These are phyloP conservation scores for Otis tarda DNA, from an alignment of 2,113 vertebrate genomes.

Conservation along the genomic window DNA sequence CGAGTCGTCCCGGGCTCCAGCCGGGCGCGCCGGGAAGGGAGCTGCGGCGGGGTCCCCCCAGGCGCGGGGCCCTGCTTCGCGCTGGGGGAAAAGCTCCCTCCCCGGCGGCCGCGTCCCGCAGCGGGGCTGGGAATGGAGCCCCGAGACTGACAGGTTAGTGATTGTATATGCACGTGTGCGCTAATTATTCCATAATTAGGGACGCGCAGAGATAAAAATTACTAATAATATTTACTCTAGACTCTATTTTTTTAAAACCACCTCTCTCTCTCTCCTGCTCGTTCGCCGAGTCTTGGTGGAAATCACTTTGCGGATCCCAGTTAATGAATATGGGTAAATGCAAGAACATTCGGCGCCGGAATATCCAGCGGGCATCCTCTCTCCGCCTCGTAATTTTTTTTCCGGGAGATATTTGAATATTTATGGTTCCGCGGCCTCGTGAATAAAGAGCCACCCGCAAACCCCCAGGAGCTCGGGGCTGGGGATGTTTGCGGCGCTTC, in stretches of 20 bases:
- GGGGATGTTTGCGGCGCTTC: slow-evolving; percentile 40
- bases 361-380: slow-evolving; percentile 25
- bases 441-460: not conserved
- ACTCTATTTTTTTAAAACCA: slow-evolving; percentile 1
- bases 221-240: slow-evolving; percentile 52
- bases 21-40: not conserved
- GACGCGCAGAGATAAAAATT: slow-evolving; percentile 40
- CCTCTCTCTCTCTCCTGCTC: not conserved
- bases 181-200: slow-evolving; percentile 40
- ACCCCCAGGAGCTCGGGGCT: slow-evolving; percentile 45
- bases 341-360: not conserved
- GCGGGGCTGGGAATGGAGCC: not conserved
- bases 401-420: slow-evolving; percentile 48
- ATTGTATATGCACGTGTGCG: slow-evolving; percentile 11
- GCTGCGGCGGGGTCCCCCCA: too few relatives aligned
- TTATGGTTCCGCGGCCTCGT: slow-evolving; percentile 30
- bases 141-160: not conserved
- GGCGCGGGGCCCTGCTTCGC: too few relatives aligned
- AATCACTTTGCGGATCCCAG: slow-evolving; percentile 34
- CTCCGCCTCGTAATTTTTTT: not conserved
- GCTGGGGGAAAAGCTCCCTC: not conserved
- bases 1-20: fast-evolving
- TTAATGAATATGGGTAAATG: slow-evolving; percentile 66
- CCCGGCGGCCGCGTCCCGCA: not conserved
- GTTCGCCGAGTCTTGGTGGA: not conserved